A percentile compares a stretch with the other conserved stretches of the same genome.
Evolutionary conservation across 2,797 vertebrate species (phyloP).

Genomic region (Accipiter badius): DNA sequence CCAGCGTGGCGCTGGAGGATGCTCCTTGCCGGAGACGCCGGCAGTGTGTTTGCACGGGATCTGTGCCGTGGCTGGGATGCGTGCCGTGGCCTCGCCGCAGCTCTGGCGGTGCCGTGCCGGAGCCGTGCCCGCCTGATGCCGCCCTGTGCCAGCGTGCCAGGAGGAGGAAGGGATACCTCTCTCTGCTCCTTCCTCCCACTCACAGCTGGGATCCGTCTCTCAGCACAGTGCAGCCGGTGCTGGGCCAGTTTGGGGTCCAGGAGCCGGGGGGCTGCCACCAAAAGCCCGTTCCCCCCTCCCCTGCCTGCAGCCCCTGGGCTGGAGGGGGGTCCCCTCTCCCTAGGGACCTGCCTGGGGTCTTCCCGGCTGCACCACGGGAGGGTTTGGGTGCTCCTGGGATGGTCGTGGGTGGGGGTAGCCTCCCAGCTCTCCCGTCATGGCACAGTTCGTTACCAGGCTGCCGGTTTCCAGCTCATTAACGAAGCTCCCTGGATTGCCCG

Average conservation of each 20-base stretch:
- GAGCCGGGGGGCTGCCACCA: background rate
- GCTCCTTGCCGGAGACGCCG: background rate
- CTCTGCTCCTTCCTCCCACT: background rate
- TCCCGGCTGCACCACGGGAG: background rate
- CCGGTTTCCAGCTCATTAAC: background rate
- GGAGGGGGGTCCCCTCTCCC: background rate
- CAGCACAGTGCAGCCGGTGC: background rate
- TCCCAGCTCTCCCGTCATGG: background rate
- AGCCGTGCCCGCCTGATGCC: background rate
- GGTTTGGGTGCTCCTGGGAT: background rate
- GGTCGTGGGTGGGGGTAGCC: background rate
- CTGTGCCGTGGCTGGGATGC: background rate
- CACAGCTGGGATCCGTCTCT: background rate
- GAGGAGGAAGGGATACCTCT: background rate
- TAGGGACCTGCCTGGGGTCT: background rate
- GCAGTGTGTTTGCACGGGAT: background rate
- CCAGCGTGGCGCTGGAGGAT: fast-evolving
- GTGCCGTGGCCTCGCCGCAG: background rate
- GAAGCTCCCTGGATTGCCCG: background rate
- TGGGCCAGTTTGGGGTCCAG: background rate
- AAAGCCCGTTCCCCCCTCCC: too few relatives aligned
- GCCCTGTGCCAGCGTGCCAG: background rate
- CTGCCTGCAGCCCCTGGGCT: background rate
- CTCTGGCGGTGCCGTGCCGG: background rate
- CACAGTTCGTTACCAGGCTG: background rate